These are phyloP conservation scores for Geococcyx californianus DNA, from an alignment of 2,113 vertebrate species.

Conservation along the genomic window DNA sequence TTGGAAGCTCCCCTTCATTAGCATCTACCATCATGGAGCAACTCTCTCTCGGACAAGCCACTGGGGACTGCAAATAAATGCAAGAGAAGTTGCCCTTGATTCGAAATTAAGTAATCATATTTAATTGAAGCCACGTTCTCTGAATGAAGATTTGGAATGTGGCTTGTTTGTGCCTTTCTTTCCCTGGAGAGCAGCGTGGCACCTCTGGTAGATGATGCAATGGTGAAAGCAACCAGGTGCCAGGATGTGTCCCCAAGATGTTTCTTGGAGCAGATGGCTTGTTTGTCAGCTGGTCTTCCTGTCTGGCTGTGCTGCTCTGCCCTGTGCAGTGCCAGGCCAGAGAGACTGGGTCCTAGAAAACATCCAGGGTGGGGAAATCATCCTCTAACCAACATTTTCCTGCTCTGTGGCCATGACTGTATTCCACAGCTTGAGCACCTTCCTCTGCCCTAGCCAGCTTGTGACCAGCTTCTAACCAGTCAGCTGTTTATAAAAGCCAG, in stretches of 20 bases:
- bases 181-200: accelerated
- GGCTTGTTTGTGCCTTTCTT: neutral
- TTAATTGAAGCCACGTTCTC: neutral
- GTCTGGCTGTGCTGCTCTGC: neutral
- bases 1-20: neutral
- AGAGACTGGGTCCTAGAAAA: neutral
- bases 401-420: neutral
- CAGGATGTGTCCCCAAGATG: neutral
- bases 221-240: neutral
- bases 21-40: neutral
- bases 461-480: neutral
- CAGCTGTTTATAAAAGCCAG: neutral
- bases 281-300: neutral
- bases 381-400: neutral
- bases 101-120: neutral
- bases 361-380: neutral
- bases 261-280: neutral
- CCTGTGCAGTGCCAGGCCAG: neutral
- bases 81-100: neutral
- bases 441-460: neutral
- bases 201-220: neutral
- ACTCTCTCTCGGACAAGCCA: neutral
- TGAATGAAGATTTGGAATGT: neutral
- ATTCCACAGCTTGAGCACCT: neutral
- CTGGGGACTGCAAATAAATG: neutral